Conservation (phyloP, 1,140 invertebrate genomes). For the Laodelphax striatellus region DNA sequence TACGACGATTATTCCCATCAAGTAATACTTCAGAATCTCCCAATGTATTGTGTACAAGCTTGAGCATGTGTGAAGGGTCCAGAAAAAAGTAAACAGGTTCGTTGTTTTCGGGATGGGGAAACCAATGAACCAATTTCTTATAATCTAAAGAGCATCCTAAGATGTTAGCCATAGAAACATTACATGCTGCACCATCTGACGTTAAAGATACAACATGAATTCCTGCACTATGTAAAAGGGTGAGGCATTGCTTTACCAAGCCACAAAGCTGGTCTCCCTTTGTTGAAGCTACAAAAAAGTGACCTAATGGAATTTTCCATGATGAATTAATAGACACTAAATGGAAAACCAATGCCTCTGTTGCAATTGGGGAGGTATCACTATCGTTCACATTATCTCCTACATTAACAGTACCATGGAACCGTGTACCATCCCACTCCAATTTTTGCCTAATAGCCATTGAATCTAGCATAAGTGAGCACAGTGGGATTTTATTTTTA, state of each 20-base stretch:
- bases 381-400: constrained; percentile 4
- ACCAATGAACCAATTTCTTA: constrained; percentile 6
- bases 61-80: constrained; percentile 22
- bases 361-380: constrained; percentile 24
- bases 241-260: constrained; percentile 7
- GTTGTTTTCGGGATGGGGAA: constrained; percentile 11
- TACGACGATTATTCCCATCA: constrained; percentile 17
- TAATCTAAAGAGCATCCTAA: constrained; percentile 14
- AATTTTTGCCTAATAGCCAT: constrained; percentile 21
- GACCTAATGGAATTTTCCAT: constrained; percentile 29
- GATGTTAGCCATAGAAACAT: constrained; percentile 8
- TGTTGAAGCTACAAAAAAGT: constrained; percentile 26
- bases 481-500: constrained; percentile 1
- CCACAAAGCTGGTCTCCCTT: constrained; percentile 9
- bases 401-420: constrained; percentile 4
- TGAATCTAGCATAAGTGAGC: constrained; percentile 19
- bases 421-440: constrained; percentile 17
- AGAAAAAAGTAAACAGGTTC: constrained; percentile 16
- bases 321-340: constrained; percentile 24
- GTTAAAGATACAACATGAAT: constrained; percentile 10
- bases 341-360: constrained; percentile 28
- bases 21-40: constrained; percentile 11
- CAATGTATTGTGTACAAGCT: constrained; percentile 13
- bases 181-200: constrained; percentile 12
- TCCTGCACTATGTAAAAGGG: constrained; percentile 15